Evolutionary conservation across 2,797 vertebrate genomes (phyloP).

Genomic region (Eulemur coronatus): DNA sequence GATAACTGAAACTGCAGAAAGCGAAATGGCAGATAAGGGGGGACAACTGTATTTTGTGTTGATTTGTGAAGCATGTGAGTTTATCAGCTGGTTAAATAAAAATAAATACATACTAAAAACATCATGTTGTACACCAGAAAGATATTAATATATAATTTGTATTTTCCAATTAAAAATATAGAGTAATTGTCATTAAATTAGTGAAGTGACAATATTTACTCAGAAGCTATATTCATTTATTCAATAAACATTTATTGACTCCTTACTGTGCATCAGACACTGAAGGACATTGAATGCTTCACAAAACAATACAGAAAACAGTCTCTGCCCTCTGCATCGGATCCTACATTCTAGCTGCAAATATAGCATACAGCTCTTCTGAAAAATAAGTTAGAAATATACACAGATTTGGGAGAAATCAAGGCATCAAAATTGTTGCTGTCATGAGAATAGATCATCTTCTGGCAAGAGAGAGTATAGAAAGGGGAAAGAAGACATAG

Average conservation of each 20-base stretch:
- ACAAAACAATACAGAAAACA: background rate
- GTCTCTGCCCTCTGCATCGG: background rate
- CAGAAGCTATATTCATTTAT: conserved; percentile 1
- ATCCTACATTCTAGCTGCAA: background rate
- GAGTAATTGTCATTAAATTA: background rate
- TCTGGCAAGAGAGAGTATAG: background rate
- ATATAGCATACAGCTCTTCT: background rate
- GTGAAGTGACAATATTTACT: background rate
- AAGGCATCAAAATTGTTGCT: background rate
- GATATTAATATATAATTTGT: background rate
- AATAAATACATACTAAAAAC: background rate
- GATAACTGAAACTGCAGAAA: background rate
- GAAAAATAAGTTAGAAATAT: background rate
- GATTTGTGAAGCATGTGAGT: background rate
- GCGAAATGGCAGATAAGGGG: background rate
- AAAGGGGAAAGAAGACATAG: background rate
- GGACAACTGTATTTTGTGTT: background rate
- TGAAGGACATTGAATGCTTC: background rate
- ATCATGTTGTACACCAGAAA: background rate
- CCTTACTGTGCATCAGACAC: background rate
- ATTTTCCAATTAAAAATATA: background rate
- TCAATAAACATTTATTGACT: background rate
- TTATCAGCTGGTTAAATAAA: background rate
- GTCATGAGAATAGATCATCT: background rate
- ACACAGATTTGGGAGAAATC: background rate